Evolutionary conservation across 2,113 vertebrate genomes (phyloP).

Genomic region (Bettongia penicillata): DNA sequence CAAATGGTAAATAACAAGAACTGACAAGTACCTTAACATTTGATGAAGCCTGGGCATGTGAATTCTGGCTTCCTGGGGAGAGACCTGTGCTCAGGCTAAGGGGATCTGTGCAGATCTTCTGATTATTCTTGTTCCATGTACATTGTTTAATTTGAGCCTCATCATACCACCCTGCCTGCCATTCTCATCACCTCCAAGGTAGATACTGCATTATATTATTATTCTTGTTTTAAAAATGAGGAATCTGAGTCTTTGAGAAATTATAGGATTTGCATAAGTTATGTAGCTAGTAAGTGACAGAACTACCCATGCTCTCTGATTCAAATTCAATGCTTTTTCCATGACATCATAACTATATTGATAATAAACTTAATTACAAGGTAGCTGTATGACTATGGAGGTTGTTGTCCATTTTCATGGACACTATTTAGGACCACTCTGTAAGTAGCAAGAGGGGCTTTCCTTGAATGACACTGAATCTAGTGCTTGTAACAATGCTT

Average conservation of each 20-base stretch:
- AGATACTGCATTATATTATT: not conserved
- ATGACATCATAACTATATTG: not conserved
- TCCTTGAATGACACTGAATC: not conserved
- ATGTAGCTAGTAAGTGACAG: not conserved
- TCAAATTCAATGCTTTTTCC: not conserved
- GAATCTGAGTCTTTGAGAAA: not conserved
- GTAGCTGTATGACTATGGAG: not conserved
- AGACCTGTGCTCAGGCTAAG: not conserved
- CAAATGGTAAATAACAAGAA: not conserved
- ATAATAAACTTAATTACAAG: not conserved
- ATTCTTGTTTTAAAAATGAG: not conserved
- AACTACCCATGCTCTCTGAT: not conserved
- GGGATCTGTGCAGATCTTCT: not conserved
- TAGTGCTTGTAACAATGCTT: not conserved
- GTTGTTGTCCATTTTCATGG: not conserved
- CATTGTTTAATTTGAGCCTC: not conserved
- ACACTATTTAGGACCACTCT: not conserved
- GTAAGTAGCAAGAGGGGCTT: not conserved
- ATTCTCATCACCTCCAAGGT: not conserved
- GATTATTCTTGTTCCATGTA: not conserved
- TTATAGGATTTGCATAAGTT: not conserved
- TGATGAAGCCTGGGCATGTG: not conserved
- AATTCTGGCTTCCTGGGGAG: not conserved
- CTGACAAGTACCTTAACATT: not conserved
- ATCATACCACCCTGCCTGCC: not conserved